These are phyloP conservation scores for Calyptommatus sinebrachiatus DNA, from an alignment of 2,113 vertebrate genomes.

Conservation along the genomic window DNA sequence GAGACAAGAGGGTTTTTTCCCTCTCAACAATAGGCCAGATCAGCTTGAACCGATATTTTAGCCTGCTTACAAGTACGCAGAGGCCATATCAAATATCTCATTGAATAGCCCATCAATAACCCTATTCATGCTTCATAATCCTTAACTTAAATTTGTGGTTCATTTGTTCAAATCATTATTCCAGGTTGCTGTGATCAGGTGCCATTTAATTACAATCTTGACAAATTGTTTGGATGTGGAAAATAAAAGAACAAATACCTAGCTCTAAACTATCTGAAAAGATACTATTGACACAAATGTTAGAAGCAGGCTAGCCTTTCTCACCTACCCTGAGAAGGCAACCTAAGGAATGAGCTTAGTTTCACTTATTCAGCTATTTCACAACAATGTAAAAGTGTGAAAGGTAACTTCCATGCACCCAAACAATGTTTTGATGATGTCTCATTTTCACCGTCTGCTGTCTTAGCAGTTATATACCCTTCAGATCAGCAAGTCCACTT, in stretches of 20 bases:
- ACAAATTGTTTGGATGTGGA: conserved; percentile 32
- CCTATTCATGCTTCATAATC: conserved; percentile 30
- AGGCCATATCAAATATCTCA: conserved; percentile 25
- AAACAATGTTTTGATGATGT: conserved; percentile 34
- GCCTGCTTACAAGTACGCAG: conserved; percentile 22
- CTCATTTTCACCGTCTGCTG: conserved; percentile 25
- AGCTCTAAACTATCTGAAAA: conserved; percentile 1
- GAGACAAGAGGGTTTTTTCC: conserved; percentile 2
- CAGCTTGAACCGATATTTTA: conserved; percentile 20
- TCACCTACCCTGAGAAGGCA: neutral
- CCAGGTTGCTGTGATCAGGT: conserved; percentile 1
- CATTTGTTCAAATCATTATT: conserved; percentile 32
- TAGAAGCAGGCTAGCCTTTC: neutral
- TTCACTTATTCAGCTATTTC: conserved; percentile 7
- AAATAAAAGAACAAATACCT: neutral
- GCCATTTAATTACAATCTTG: conserved; percentile 5
- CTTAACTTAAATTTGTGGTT: conserved; percentile 12
- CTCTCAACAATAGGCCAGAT: conserved; percentile 32
- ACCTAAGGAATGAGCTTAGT: neutral
- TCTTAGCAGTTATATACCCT: neutral
- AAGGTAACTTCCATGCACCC: conserved; percentile 6
- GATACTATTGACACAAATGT: neutral
- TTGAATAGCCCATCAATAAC: conserved; percentile 25
- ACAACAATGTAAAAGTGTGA: conserved; percentile 25
- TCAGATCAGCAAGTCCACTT: conserved; percentile 26